A percentile compares a stretch with the other conserved stretches of the same genome.
These are phyloP conservation scores for Molossus molossus DNA, from an alignment of 2,797 vertebrate genomes.

Conservation along the genomic window DNA sequence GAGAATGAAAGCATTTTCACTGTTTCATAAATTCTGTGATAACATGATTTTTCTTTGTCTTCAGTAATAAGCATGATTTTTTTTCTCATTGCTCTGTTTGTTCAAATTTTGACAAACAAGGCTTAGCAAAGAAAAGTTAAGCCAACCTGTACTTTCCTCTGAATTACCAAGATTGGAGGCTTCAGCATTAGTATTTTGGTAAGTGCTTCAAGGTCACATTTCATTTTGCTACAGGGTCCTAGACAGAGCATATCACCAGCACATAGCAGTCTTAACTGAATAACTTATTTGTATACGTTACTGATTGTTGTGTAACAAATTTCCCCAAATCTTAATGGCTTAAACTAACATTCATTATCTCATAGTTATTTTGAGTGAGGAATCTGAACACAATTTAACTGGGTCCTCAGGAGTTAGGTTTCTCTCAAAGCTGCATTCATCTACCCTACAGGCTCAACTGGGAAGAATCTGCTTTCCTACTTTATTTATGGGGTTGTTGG, in stretches of 20 bases:
- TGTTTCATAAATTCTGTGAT: constrained; percentile 81
- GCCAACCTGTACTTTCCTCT: constrained; percentile 25
- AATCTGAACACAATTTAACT: constrained; percentile 44
- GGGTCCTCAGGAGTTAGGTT: neutral
- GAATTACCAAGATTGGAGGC: constrained; percentile 39
- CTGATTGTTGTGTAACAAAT: constrained; percentile 46
- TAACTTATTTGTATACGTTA: constrained; percentile 9
- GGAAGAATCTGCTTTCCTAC: constrained; percentile 51
- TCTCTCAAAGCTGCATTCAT: neutral
- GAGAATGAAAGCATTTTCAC: constrained; percentile 83
- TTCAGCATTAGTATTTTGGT: constrained; percentile 33
- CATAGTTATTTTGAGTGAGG: constrained; percentile 8
- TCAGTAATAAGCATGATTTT: constrained; percentile 60
- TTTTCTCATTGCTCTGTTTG: constrained; percentile 54
- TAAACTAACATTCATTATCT: constrained; percentile 49
- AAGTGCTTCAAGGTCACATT: constrained; percentile 60
- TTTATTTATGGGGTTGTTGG: constrained; percentile 19
- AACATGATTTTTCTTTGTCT: constrained; percentile 75
- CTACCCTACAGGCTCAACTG: neutral
- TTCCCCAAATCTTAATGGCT: constrained; percentile 33
- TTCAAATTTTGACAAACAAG: constrained; percentile 57
- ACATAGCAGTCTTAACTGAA: constrained; percentile 24
- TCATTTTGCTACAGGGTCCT: neutral
- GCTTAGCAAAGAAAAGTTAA: constrained; percentile 53
- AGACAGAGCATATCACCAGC: neutral